These are phyloP conservation scores for Drosophila atripex DNA, from an alignment of 2,888 invertebrate genomes.

Conservation along the genomic window DNA sequence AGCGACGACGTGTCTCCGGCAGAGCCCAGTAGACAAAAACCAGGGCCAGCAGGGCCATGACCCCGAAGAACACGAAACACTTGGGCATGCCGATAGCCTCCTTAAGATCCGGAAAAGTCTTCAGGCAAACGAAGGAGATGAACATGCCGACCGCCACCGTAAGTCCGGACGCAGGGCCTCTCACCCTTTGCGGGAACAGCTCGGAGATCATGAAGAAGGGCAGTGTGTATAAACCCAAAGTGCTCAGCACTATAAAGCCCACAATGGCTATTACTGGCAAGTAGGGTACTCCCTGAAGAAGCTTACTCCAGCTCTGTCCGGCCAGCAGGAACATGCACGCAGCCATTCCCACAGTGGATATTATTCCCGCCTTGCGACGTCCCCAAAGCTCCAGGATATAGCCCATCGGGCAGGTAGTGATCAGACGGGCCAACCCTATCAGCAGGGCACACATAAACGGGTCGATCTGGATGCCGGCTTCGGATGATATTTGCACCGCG, in stretches of 20 bases:
- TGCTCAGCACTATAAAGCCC: slow-evolving; percentile 84
- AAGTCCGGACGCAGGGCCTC: slow-evolving; percentile 88
- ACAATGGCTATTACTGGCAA: slow-evolving; percentile 79
- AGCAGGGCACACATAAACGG: slow-evolving; percentile 88
- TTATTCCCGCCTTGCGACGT: slow-evolving; percentile 87
- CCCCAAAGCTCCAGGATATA: slow-evolving; percentile 87
- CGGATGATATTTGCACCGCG: slow-evolving; percentile 87
- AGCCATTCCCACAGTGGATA: slow-evolving; percentile 87
- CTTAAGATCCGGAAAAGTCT: slow-evolving; percentile 87
- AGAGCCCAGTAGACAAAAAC: slow-evolving; percentile 86
- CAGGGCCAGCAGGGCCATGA: slow-evolving; percentile 86
- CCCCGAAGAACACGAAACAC: slow-evolving; percentile 88
- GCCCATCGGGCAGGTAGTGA: slow-evolving; percentile 87
- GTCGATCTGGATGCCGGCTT: slow-evolving; percentile 86
- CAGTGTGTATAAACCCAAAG: slow-evolving; percentile 85
- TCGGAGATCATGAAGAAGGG: slow-evolving; percentile 92
- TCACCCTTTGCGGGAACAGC: slow-evolving; percentile 87
- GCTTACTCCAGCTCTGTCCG: slow-evolving; percentile 82
- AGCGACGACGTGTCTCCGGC: slow-evolving; percentile 89
- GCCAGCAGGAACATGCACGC: slow-evolving; percentile 86
- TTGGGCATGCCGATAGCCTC: slow-evolving; percentile 85
- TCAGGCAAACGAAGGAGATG: slow-evolving; percentile 88
- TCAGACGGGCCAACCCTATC: slow-evolving; percentile 87
- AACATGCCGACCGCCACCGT: slow-evolving; percentile 87
- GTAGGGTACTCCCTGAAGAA: slow-evolving; percentile 68